Conservation (phyloP, 2,888 invertebrate genomes). For the Cheilosia grossa region DNA sequence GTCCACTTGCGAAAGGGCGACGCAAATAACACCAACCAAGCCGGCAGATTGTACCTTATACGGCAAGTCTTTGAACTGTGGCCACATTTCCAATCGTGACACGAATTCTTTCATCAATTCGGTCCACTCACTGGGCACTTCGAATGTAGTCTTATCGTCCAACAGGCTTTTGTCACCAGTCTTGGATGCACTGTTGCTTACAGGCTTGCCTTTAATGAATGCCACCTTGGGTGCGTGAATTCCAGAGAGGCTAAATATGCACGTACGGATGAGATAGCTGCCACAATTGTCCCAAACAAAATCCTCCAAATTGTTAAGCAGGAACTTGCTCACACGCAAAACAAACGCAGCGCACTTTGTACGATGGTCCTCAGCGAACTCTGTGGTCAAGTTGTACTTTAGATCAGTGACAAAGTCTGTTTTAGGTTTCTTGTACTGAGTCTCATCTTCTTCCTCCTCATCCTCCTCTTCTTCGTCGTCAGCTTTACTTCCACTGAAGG, state of each 20-base stretch:
- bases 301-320: constrained; percentile 93
- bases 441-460: constrained; percentile 71
- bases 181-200: constrained; percentile 76
- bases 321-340: constrained; percentile 89
- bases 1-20: constrained; percentile 86
- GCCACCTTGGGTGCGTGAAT: constrained; percentile 85
- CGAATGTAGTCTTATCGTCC: constrained; percentile 76
- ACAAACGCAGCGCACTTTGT: constrained; percentile 87
- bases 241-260: constrained; percentile 88
- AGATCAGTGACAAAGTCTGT: constrained; percentile 77
- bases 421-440: constrained; percentile 79
- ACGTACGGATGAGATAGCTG: constrained; percentile 90
- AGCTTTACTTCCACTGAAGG: constrained; percentile 74
- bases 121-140: constrained; percentile 85
- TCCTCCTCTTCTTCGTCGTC: constrained; percentile 41
- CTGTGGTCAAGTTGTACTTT: constrained; percentile 79
- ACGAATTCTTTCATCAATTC: constrained; percentile 87
- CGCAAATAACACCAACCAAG: constrained; percentile 86
- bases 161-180: neutral
- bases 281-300: constrained; percentile 91
- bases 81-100: constrained; percentile 88
- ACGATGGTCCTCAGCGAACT: constrained; percentile 84
- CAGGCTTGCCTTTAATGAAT: constrained; percentile 82
- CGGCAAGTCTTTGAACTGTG: constrained; percentile 90
- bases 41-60: constrained; percentile 89